These are phyloP conservation scores for Hermaeophaga mercurialis DNA, from an alignment of 2,888 invertebrate genomes.

Conservation along the genomic window DNA sequence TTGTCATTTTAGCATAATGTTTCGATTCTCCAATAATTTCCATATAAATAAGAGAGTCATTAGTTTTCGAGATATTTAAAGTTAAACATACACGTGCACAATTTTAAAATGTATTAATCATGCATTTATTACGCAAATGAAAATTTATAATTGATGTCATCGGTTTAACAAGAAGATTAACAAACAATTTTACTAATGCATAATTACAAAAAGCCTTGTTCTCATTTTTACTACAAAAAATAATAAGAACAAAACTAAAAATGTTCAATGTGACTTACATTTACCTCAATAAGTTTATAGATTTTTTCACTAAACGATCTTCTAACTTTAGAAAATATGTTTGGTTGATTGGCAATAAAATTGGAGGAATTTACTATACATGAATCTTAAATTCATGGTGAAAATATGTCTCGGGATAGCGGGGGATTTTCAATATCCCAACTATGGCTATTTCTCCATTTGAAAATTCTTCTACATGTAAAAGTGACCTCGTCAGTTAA, in stretches of 20 bases:
- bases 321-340: constrained; percentile 4
- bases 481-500: background rate
- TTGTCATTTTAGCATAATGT: background rate
- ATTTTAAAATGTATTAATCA: background rate
- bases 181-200: too few species aligned
- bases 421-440: background rate
- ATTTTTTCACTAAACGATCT: background rate
- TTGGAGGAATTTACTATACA: background rate
- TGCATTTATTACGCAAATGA: too few species aligned
- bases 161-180: too few species aligned
- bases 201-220: background rate
- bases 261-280: background rate
- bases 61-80: constrained; percentile 15
- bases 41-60: constrained; percentile 4
- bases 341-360: constrained; percentile 1
- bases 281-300: background rate
- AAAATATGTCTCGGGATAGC: background rate
- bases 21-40: constrained; percentile 5
- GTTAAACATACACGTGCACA: too few species aligned
- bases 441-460: background rate
- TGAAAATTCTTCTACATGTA: background rate
- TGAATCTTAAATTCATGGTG: background rate
- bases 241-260: background rate
- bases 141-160: too few species aligned
- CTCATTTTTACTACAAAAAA: too few species aligned